Conservation (phyloP, 2,888 invertebrate species). For the Molorchus minor region DNA sequence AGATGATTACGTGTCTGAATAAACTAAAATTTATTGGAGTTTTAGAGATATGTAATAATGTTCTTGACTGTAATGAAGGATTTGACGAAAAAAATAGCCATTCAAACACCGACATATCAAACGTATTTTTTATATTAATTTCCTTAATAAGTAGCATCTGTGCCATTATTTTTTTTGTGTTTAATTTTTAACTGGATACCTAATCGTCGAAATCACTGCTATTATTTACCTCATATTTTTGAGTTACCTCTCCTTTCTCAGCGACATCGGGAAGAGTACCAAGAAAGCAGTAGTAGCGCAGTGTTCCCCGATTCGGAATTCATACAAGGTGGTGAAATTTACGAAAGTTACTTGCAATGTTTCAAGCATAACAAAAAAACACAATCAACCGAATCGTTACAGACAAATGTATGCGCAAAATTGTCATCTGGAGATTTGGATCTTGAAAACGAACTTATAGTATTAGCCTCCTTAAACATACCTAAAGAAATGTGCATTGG, state of each 20-base stretch:
- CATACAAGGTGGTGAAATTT: conserved; percentile 34
- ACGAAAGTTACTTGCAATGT: conserved; percentile 35
- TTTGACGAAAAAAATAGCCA: conserved; percentile 34
- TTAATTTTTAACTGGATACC: conserved; percentile 34
- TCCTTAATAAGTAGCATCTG: conserved; percentile 33
- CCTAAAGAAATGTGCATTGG: conserved; percentile 37
- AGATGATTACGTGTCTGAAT: conserved; percentile 27
- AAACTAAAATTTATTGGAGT: conserved; percentile 33
- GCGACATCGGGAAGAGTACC: conserved; percentile 30
- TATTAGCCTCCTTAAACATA: conserved; percentile 37
- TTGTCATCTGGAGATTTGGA: conserved; percentile 34
- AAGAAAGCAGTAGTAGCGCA: conserved; percentile 17
- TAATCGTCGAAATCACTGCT: conserved; percentile 21
- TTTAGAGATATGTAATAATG: conserved; percentile 29
- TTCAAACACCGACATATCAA: background rate
- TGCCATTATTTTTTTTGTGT: conserved; percentile 30
- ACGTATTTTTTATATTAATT: conserved; percentile 10
- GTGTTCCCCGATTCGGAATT: conserved; percentile 32
- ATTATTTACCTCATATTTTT: conserved; percentile 24
- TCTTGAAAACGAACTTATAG: conserved; percentile 36
- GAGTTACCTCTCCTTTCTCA: conserved; percentile 33
- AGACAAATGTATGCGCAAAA: conserved; percentile 14
- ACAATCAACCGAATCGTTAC: conserved; percentile 17
- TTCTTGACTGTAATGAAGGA: conserved; percentile 24
- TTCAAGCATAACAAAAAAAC: conserved; percentile 23